Percentiles rank a stretch among this genome's conserved stretches.
Evolutionary conservation across 2,888 invertebrate species (phyloP).

Genomic region (Xanthorhoe spadicearia): DNA sequence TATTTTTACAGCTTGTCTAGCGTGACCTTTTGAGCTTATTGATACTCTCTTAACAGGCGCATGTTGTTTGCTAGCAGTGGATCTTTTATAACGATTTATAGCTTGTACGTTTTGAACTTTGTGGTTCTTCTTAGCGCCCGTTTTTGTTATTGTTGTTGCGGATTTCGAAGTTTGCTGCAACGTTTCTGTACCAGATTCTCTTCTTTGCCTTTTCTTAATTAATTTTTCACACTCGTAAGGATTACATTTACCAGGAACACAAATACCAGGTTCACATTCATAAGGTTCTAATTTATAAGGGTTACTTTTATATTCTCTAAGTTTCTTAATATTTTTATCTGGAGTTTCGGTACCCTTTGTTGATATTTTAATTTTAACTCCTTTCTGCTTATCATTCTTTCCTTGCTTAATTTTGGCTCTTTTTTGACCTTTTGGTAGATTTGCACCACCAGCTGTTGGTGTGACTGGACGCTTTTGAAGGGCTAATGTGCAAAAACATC

Average conservation of each 20-base stretch:
- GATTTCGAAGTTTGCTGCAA: conserved; percentile 17
- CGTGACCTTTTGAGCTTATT: conserved; percentile 1
- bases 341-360: conserved; percentile 16
- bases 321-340: conserved; percentile 10
- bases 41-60: conserved; percentile 9
- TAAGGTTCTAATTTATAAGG: conserved; percentile 44
- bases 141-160: conserved; percentile 11
- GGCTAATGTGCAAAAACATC: conserved; percentile 35
- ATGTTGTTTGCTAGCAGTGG: not conserved
- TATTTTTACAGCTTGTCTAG: conserved; percentile 50
- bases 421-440: too few species aligned
- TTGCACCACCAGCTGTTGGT: not conserved
- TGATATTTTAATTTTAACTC: conserved; percentile 8
- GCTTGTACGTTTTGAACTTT: conserved; percentile 6
- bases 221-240: conserved; percentile 50
- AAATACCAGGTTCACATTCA: conserved; percentile 55
- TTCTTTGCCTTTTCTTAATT: conserved; percentile 40
- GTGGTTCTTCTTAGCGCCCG: not conserved
- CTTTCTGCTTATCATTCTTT: conserved; percentile 13
- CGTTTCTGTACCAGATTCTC: conserved; percentile 40
- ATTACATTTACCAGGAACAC: conserved; percentile 54
- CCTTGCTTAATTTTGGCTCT: not conserved
- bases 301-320: conserved; percentile 4
- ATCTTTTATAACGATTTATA: not conserved
- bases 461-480: conserved; percentile 27